Evolutionary conservation across 1,140 invertebrate species (phyloP), one percentile per base, ranked within the genome.

Genomic region (Drosophila chauvacae): DNA sequence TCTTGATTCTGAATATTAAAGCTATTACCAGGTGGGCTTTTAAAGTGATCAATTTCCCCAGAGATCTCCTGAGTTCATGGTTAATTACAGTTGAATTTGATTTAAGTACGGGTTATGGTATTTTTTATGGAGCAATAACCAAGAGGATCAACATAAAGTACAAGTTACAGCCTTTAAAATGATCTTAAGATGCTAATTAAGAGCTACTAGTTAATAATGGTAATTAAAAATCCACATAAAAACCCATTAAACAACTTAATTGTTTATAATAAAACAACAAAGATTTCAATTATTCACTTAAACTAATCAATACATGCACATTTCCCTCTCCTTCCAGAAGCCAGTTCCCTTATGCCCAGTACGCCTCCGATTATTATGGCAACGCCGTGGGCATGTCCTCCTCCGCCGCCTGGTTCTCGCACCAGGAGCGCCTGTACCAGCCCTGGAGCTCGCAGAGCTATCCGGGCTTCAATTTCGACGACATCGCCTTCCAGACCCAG

Each of bases 271-370:
- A 35, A 35, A 35, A 35, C 10, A 11, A 35, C 33, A 35, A 35
- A 11, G 10, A 4, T 35, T 13, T 13, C 11, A 13, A 20, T 45
- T 45, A 7, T 20, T 45, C 7, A 20, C 18, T 20, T 45, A 45
- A 20, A 45, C 44, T 71, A 48, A 68, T 44, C 44, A 33, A 7
- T 10, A n/a, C 9, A 14, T 45, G 4, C 39, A 10, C 16, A 6
- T 50, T 50, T 50, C 28, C 9, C 4, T 30, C 51, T 28, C 47
- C 56, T 72, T 76, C 16, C 60, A 92, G 91, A 82, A 80, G 81
- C 28, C 91, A 92, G 77, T 92, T 91, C 76, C 91, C 91, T 10
- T 92, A 92, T 53, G 87, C 90, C 7, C 91, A 92, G 61, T 92
- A 92, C 51, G 87, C 91, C 41, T 81, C 91, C 39, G 86, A 92